Evolutionary conservation across 2,888 invertebrate species (phyloP).

Genomic region (Tetragonula carbonaria): DNA sequence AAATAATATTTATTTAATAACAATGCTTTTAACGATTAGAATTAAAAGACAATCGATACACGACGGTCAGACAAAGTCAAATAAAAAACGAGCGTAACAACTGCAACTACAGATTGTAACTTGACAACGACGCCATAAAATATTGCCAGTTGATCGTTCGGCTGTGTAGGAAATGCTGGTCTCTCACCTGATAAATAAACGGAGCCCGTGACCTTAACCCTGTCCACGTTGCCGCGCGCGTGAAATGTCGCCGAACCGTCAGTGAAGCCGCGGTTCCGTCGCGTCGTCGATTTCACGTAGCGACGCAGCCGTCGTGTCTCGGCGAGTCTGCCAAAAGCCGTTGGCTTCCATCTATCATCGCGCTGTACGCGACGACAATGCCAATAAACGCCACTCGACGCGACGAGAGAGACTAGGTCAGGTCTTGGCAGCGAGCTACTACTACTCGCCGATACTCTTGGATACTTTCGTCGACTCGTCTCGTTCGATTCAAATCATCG

Average conservation of each 20-base stretch:
- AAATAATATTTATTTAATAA: no score
- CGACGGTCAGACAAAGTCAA: no score
- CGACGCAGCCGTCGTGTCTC: background rate
- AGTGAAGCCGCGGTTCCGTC: background rate
- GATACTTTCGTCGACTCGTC: no score
- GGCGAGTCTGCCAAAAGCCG: slow-evolving; percentile 50
- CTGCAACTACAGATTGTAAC: no score
- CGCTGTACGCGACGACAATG: slow-evolving; percentile 36
- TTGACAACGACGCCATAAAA: no score
- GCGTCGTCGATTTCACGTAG: slow-evolving; percentile 11
- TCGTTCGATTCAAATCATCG: background rate
- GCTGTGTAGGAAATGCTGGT: background rate
- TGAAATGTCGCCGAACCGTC: slow-evolving; percentile 44
- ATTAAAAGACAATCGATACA: no score
- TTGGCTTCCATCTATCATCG: slow-evolving; percentile 23
- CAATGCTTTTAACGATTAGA: no score
- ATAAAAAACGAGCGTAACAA: no score
- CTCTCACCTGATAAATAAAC: slow-evolving; percentile 39
- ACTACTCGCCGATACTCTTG: background rate
- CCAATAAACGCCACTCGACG: slow-evolving; percentile 41
- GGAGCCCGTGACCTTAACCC: slow-evolving; percentile 56
- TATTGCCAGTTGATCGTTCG: no score
- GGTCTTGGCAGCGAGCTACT: slow-evolving; percentile 20
- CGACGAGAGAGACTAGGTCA: slow-evolving; percentile 22
- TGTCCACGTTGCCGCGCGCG: slow-evolving; percentile 7